Base-by-base conservation (phyloP, 2,113 vertebrate genomes). In the Cisticola juncidis region DNA sequence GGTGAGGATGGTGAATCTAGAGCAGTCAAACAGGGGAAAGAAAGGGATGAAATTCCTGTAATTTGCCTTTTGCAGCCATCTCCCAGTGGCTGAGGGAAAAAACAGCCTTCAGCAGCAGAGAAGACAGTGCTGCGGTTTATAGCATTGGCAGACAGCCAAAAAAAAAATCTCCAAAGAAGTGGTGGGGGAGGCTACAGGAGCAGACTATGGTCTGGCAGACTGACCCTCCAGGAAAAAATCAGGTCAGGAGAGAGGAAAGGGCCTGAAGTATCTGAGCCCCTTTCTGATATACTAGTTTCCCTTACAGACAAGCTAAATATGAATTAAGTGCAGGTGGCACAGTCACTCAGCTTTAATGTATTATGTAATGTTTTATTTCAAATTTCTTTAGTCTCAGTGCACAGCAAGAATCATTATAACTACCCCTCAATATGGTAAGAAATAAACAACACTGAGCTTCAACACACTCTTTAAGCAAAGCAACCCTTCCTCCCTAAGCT, bases 101-200 rank as follows among this genome's bases (percentile, higher is more conserved):
- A 94, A 94, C 72, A 92, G 86, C 94, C 89, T 95, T 85, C 57
- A 95, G 91, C 93, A 79, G 84, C 91, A 87, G 69, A 82, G 89
- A 76, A 83, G 90, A 90, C 66, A 40, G 64, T 83, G 23, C 81
- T 92, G 90, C 3, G 4, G 76, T 93, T 94, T 95, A 56, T 51
- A 94, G 51, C 61, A 7, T 9, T 97, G 94, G 93, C 82, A 94
- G 92, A 54, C 64, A 64, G 91, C 86, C 96, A 95, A 62, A 57
- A 48, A 48, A 48, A 31, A 40, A 79, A 69, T 56, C 65, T 69
- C 88, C 33, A 33, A 42, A 81, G 36, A 42, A 81, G n/a, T 48
- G 31, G 65, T 76, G 91, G 65, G 83, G 86, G 47, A 81, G 81
- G 86, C 33, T 70, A 44, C 36, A 54, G 61, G 48, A 89, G 72